Conservation (phyloP, 2,113 vertebrate genomes). For the Notechis scutatus region DNA sequence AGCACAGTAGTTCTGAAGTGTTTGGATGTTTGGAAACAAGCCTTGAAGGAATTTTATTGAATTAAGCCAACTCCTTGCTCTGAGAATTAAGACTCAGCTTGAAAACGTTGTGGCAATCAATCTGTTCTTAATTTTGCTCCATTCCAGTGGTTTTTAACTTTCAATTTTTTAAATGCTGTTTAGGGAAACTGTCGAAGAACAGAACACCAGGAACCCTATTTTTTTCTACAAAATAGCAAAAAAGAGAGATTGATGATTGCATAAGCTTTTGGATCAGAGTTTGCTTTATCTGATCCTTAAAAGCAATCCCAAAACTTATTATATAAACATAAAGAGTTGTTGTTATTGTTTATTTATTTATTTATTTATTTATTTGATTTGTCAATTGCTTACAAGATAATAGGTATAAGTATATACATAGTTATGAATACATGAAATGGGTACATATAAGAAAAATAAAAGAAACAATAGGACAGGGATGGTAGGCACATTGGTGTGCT, state of each 20-base stretch:
- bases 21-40: slow-evolving; percentile 5
- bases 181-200: not conserved
- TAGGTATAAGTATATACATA: no score
- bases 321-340: not conserved
- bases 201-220: not conserved
- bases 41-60: not conserved
- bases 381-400: no score
- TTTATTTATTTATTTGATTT: no score
- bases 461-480: no score
- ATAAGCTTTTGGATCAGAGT: not conserved
- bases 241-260: not conserved
- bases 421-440: no score
- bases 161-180: not conserved
- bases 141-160: not conserved
- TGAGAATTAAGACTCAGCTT: not conserved
- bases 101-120: not conserved
- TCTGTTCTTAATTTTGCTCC: not conserved
- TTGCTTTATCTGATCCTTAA: not conserved
- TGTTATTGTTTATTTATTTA: not conserved
- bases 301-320: not conserved
- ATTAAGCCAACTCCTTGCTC: not conserved
- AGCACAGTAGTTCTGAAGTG: not conserved
- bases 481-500: no score
- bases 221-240: not conserved
- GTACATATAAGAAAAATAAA: no score